phyloP scores from a whole-genome alignment of 2,888 invertebrate species.

The Lasioglossum marginatum region DNA sequence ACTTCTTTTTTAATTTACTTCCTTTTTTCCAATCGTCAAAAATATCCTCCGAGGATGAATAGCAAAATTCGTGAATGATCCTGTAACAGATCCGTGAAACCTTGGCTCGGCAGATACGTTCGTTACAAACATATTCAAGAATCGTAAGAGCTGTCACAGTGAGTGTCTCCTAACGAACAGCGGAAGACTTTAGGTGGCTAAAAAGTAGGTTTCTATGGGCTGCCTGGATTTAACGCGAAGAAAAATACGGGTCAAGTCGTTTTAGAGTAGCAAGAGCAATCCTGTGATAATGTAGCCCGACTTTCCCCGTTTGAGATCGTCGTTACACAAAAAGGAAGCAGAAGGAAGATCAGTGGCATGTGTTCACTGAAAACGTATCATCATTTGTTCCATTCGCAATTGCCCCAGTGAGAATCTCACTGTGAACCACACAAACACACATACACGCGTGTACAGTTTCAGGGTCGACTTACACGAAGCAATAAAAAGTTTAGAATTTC shows the following conservation, averaged over 20 bases:
- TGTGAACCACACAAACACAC: constrained; percentile 13
- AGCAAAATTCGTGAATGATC: background rate
- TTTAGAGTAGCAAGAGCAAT: constrained; percentile 61
- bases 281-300: constrained; percentile 58
- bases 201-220: constrained; percentile 37
- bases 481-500: background rate
- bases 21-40: background rate
- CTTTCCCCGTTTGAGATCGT: constrained; percentile 55
- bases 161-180: constrained; percentile 22
- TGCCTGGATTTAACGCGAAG: constrained; percentile 38
- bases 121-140: constrained; percentile 46
- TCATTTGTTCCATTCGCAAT: constrained; percentile 55
- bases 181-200: background rate
- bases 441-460: constrained; percentile 30
- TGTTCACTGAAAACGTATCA: constrained; percentile 48
- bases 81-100: background rate
- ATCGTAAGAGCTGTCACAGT: background rate
- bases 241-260: constrained; percentile 61
- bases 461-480: constrained; percentile 35
- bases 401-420: constrained; percentile 51
- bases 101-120: background rate
- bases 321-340: background rate
- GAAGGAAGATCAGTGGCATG: background rate
- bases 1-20: background rate
- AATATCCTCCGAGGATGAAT: background rate